A percentile compares a stretch with the other conserved stretches of the same genome.
Conservation (phyloP, 2,797 vertebrate genomes). For the Lutjanus argentimaculatus region DNA sequence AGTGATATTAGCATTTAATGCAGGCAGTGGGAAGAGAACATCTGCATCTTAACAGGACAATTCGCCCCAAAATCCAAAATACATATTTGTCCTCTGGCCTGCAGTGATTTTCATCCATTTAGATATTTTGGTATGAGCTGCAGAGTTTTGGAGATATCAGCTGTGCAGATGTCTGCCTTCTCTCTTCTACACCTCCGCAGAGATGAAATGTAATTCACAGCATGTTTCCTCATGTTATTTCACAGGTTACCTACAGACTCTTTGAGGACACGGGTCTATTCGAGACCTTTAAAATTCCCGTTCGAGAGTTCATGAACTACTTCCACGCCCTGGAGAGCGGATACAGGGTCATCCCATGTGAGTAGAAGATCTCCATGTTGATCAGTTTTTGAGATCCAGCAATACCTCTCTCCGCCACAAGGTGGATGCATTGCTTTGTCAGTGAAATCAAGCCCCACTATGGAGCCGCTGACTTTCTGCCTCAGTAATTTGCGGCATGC, state of each 20-base stretch:
- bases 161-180: too few species aligned
- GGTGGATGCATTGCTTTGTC: conserved; percentile 54
- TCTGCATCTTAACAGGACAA: background rate
- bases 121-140: too few species aligned
- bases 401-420: conserved; percentile 58
- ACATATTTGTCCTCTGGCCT: too few species aligned
- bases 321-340: conserved; percentile 98
- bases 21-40: background rate
- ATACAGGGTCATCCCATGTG: conserved; percentile 98
- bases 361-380: conserved; percentile 76
- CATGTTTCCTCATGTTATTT: conserved; percentile 18
- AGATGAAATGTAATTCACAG: background rate
- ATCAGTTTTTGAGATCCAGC: background rate
- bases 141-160: too few species aligned
- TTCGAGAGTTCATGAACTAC: conserved; percentile 97
- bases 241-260: conserved; percentile 93
- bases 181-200: background rate
- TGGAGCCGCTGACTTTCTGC: background rate
- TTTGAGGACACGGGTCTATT: conserved; percentile 97
- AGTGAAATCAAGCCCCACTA: background rate
- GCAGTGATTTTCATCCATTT: too few species aligned
- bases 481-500: background rate
- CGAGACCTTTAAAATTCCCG: conserved; percentile 96
- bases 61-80: too few species aligned
- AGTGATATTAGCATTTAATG: background rate